Conservation (phyloP, 2,113 vertebrate genomes). For the Telmatochromis sp. region DNA sequence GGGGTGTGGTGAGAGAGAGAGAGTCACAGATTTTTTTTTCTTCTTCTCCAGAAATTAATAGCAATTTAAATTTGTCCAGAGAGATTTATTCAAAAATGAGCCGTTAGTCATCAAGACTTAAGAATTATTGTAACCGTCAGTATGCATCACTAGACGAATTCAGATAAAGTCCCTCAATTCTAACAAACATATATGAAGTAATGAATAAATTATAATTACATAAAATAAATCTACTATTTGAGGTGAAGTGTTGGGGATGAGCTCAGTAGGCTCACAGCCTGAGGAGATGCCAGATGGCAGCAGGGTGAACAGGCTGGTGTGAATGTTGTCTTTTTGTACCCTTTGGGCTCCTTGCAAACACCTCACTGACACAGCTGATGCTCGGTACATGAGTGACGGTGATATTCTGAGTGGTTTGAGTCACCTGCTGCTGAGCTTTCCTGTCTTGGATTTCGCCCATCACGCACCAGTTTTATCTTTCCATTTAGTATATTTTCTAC, state of each 20-base stretch:
- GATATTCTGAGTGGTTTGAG: not conserved
- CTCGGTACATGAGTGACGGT: not conserved
- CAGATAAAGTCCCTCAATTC: not conserved
- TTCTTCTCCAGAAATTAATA: not conserved
- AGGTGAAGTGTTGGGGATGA: not conserved
- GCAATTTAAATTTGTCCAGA: not conserved
- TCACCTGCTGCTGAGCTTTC: not conserved
- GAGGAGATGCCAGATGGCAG: not conserved
- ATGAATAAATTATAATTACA: not conserved
- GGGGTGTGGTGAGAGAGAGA: not conserved
- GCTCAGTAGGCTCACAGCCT: not conserved
- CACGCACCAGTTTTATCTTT: not conserved
- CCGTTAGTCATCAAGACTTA: not conserved
- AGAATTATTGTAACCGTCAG: not conserved
- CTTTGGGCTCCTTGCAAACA: not conserved
- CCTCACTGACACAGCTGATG: not conserved
- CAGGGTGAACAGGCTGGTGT: not conserved
- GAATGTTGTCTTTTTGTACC: not conserved
- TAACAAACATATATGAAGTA: not conserved
- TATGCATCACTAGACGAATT: not conserved
- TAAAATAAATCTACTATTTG: not conserved
- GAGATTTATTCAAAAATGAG: not conserved
- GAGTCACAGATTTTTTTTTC: not conserved
- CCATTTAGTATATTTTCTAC: not conserved
- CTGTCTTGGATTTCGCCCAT: not conserved